phyloP scores from a whole-genome alignment of 2,888 invertebrate species.

The Carabus problematicus region DNA sequence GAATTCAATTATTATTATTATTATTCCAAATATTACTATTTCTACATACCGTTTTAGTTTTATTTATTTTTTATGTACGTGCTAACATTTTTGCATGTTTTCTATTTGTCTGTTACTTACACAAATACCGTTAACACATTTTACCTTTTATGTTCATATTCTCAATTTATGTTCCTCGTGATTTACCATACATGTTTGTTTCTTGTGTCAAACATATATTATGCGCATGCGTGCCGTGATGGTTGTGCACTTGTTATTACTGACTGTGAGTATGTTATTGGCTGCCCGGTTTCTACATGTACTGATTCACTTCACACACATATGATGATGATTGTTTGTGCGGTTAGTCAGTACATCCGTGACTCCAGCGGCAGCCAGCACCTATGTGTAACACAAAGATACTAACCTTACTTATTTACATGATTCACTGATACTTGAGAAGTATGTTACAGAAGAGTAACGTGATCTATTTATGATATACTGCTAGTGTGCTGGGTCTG shows the following conservation, averaged over 20 bases:
- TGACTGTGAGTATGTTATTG: background rate
- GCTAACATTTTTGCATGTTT: conserved; percentile 34
- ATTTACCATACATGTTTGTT: conserved; percentile 29
- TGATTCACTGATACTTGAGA: conserved; percentile 3
- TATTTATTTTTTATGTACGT: conserved; percentile 33
- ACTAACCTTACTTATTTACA: conserved; percentile 9
- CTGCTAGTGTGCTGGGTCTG: conserved; percentile 39
- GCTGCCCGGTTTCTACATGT: too few species aligned
- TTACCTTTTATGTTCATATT: conserved; percentile 29
- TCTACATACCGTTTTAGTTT: background rate
- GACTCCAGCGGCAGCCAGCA: too few species aligned
- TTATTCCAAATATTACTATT: too few species aligned
- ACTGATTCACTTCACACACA: too few species aligned
- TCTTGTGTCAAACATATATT: conserved; percentile 38
- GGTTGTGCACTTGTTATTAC: conserved; percentile 27
- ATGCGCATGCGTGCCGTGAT: conserved; percentile 24
- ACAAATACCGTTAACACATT: conserved; percentile 27
- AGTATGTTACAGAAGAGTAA: conserved; percentile 39
- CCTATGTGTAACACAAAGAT: conserved; percentile 14
- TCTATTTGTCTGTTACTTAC: conserved; percentile 26
- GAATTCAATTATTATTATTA: background rate
- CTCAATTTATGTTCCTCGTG: conserved; percentile 26
- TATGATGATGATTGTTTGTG: too few species aligned
- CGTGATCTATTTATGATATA: conserved; percentile 21
- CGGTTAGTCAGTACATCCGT: too few species aligned